Percentiles rank a stretch among this genome's conserved stretches.
Evolutionary conservation across 2,797 vertebrate genomes (phyloP).

Genomic region (Linurgus olivaceus): DNA sequence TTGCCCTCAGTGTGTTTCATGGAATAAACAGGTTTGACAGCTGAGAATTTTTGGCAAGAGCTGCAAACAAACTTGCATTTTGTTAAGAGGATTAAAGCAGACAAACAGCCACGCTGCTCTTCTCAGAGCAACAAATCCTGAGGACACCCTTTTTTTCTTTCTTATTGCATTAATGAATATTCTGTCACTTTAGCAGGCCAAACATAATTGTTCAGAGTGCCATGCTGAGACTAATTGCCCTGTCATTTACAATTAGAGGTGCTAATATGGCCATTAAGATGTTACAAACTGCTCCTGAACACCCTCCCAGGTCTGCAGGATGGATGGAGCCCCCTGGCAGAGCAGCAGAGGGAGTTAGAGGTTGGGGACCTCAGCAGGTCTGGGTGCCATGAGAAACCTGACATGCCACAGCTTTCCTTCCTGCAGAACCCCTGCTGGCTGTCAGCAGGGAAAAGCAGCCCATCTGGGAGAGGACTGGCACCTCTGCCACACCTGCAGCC

Average conservation of each 20-base stretch:
- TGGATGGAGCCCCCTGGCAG: not conserved
- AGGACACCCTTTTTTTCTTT: not conserved
- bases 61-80: not conserved
- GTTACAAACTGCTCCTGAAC: not conserved
- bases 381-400: fast-evolving
- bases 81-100: not conserved
- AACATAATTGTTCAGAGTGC: constrained; percentile 11
- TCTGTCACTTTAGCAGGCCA: constrained; percentile 9
- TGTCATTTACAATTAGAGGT: constrained; percentile 33
- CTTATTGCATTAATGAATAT: constrained; percentile 22
- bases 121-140: not conserved
- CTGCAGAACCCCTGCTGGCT: fast-evolving
- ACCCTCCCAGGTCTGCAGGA: not conserved
- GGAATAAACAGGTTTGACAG: constrained; percentile 9
- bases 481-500: not conserved
- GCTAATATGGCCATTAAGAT: constrained; percentile 14
- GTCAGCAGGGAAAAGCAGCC: fast-evolving
- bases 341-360: not conserved
- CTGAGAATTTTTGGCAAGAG: not conserved
- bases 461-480: not conserved
- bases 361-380: not conserved
- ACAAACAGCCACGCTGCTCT: not conserved
- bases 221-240: constrained; percentile 25
- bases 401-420: fast-evolving
- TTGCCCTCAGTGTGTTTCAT: not conserved